Conservation (phyloP, 2,797 vertebrate species). For the Takifugu rubripes region DNA sequence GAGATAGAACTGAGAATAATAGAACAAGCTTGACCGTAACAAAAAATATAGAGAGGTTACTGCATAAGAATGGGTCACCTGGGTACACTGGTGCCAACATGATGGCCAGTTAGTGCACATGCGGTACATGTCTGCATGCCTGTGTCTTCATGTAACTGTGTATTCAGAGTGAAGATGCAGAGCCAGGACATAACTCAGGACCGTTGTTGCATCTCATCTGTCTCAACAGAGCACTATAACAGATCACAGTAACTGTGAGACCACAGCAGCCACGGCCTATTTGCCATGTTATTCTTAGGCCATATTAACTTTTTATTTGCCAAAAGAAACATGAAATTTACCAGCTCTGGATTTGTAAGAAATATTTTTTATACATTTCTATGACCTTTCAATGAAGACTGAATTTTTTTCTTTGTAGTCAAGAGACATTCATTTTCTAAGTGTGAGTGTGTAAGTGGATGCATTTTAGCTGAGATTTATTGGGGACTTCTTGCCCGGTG, state of each 20-base stretch:
- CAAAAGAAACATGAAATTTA: too few relatives aligned
- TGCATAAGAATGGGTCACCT: conserved; percentile 40
- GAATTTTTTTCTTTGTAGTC: too few relatives aligned
- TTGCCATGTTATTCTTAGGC: conserved; percentile 52
- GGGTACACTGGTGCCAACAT: conserved; percentile 55
- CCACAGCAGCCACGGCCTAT: conserved; percentile 53
- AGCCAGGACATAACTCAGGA: conserved; percentile 54
- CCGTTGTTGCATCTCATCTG: conserved; percentile 47
- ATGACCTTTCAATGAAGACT: too few relatives aligned
- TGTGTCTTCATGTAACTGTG: conserved; percentile 23
- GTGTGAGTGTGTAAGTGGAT: too few relatives aligned
- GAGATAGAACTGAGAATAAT: conserved; percentile 16
- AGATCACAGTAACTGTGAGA: conserved; percentile 55
- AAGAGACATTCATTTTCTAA: too few relatives aligned
- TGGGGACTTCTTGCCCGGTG: too few relatives aligned
- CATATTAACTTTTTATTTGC: neutral
- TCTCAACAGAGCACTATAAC: conserved; percentile 53
- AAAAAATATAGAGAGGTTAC: conserved; percentile 6
- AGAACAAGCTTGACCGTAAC: conserved; percentile 15
- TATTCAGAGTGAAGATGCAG: conserved; percentile 38
- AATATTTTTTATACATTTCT: too few relatives aligned
- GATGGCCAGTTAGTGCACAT: conserved; percentile 45
- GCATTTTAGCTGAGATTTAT: too few relatives aligned
- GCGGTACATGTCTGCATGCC: conserved; percentile 47
- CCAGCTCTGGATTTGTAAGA: too few relatives aligned